Base-by-base conservation (phyloP, 1,140 invertebrate species). In the Arion vulgaris region DNA sequence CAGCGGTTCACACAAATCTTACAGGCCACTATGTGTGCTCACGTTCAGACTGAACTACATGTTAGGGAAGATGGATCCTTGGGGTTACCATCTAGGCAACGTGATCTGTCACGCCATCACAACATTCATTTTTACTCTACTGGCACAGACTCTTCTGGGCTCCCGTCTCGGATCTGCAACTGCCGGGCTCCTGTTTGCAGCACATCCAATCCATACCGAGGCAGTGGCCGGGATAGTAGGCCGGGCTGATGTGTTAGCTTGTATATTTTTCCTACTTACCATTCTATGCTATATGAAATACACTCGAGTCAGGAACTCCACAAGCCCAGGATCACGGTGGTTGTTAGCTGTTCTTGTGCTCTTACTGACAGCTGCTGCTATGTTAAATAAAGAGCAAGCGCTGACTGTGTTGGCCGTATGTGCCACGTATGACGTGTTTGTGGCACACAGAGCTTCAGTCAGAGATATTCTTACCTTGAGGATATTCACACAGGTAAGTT, bases 1-100 rank as follows among this genome's bases (percentile, higher is more conserved):
- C 95, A 96, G 97, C 39, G 91, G 90, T n/a, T 93, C 92, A 5
- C 80, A 99, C 94, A 98, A 98, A 88, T 99, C 97, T 4, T 99
- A 98, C 93, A 94, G 98, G 57, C 98, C 98, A 5, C 93, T 99
- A 83, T 97, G 96, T 89, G 97, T 98, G 57, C 95, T 98, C 57
- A 96, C 97, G 1, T 99, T 98, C 93, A 94, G 97, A 84, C 94
- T 97, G 91, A 98, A 99, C 94, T 90, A 93, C 83, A 85, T 85
- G 38, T 82, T 93, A 0, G 89, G 91, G 38, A 91, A 90, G 75
- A 87, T 94, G 0, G 85, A 91, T 49, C 93, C 93, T 2, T 90
- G 87, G 85, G 93, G 93, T 38, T 94, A 93, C 86, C 93, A 94
- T 81, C 76, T 93, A 2, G 89, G 90, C 39, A 94, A 94, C 85